Percentiles rank a stretch among this genome's conserved stretches.
Conservation (phyloP, 2,113 vertebrate genomes). For the Tychaedon coryphoeus region DNA sequence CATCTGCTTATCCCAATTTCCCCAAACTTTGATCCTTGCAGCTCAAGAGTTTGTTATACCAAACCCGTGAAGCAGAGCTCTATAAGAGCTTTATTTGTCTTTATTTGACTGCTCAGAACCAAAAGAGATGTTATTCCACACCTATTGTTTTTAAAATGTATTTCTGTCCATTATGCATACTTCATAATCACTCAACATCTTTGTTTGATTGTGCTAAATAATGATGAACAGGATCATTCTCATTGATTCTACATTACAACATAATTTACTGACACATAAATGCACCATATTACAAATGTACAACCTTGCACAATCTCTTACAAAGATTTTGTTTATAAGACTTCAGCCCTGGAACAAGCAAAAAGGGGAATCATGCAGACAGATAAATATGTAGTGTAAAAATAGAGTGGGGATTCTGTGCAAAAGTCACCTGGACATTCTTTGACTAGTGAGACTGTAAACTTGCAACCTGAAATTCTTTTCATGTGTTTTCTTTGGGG, state of each 20-base stretch:
- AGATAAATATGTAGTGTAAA: background rate
- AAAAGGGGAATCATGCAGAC: background rate
- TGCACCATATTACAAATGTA: accelerated
- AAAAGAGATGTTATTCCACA: background rate
- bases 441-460: background rate
- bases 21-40: background rate
- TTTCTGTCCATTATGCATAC: background rate
- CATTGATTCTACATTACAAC: background rate
- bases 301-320: background rate
- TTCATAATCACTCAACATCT: background rate
- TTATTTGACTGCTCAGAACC: background rate
- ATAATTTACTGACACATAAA: background rate
- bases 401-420: background rate
- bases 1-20: background rate
- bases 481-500: background rate
- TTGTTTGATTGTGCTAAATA: background rate
- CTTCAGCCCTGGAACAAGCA: background rate
- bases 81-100: accelerated
- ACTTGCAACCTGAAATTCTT: background rate
- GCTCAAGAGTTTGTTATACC: background rate
- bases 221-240: background rate
- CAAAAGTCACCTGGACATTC: background rate
- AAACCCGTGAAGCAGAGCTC: background rate
- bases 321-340: background rate
- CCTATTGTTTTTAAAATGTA: background rate